Base-by-base conservation (phyloP, 2,797 vertebrate species). In the Crenuchus spilurus region DNA sequence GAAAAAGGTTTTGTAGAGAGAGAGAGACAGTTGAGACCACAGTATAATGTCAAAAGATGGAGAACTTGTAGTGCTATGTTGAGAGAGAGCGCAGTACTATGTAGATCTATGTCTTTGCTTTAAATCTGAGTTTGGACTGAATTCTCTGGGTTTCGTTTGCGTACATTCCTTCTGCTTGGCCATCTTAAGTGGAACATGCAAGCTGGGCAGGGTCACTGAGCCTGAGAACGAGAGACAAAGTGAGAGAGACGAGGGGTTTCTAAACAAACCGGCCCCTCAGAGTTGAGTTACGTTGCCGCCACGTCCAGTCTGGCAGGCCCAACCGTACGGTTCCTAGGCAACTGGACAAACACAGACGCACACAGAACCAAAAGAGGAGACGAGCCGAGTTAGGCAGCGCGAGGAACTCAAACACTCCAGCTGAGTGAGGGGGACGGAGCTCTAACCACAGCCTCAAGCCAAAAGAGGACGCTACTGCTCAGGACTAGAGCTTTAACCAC, bases 281-380 rank as follows among this genome's bases (percentile, higher is more conserved):
- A 51, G 49, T 74, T 71, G 48, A 54, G 35, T 30, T 63, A 52
- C 58, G 10, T 49, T 28, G 35, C 14, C 13, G 39, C 60, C 51
- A 22, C 39, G 49, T 65, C 66, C 55, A 62, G 76, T 65, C 1
- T 74, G 66, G 71, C 74, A 61, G 65, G 54, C 10, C 51, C 24
- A 8, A 13, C 70, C 28, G 37, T 54, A 18, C 54, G 48, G 75
- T 80, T 72, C 73, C 78, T 44, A 57, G 57, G 76, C 75, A 70
- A 78, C 70, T 14, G 18, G 20, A 63, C 66, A 67, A 75, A 66
- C 28, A 77, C 65, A 74, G 41, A 52, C 61, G 60, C 61, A 46
- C 37, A 64, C 54, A 42, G 16, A 6, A 42, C 46, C 31, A 24
- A 46, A 60, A 28, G 46, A 46, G 49, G 44, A 54, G 42, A 62